These are phyloP conservation scores for Silurus lanzhouensis DNA, from an alignment of 2,797 vertebrate genomes.

Conservation along the genomic window DNA sequence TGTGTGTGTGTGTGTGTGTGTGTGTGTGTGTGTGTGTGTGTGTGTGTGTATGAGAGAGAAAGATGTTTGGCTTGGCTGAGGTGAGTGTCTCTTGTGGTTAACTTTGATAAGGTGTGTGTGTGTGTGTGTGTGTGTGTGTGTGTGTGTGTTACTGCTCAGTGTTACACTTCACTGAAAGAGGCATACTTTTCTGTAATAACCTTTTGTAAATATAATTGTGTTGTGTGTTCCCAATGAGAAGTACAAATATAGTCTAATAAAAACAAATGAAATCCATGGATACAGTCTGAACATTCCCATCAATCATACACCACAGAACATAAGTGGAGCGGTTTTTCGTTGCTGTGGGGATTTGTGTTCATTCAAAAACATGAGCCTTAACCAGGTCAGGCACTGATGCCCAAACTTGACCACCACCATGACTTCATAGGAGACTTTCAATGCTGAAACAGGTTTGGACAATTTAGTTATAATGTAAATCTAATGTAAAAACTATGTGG, in stretches of 20 bases:
- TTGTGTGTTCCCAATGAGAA: neutral
- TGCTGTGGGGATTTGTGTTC: neutral
- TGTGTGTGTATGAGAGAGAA: neutral
- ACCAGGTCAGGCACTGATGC: neutral
- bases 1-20: slow-evolving; percentile 14
- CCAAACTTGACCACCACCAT: neutral
- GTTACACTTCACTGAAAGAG: neutral
- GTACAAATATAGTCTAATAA: neutral
- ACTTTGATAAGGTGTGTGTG: neutral
- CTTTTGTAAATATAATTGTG: neutral
- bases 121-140: neutral
- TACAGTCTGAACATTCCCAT: neutral
- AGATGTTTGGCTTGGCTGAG: neutral
- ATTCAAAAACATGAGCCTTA: neutral
- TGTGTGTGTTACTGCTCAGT: neutral
- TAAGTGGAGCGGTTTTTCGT: neutral
- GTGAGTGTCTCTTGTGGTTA: slow-evolving; percentile 13
- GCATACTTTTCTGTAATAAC: slow-evolving; percentile 8
- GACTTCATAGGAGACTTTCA: neutral
- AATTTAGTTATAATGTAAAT: neutral
- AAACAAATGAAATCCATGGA: neutral
- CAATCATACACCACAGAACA: neutral
- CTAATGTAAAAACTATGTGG: neutral
- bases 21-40: neutral
- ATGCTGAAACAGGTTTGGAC: neutral